Evolutionary conservation across 2,113 vertebrate species (phyloP).

Genomic region (Trogon surrucura): DNA sequence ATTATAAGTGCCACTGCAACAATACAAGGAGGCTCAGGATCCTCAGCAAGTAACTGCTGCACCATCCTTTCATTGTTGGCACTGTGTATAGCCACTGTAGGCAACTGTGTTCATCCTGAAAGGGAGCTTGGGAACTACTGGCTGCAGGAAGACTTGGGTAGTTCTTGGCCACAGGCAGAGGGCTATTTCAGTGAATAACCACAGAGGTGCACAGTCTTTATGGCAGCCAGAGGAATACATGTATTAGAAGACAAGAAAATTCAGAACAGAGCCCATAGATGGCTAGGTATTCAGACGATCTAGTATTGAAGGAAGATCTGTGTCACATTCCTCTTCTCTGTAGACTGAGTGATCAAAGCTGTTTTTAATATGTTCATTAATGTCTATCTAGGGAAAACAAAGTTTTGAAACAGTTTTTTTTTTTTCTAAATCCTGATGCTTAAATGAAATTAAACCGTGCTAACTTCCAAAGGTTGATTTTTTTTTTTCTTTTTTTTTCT

Average conservation of each 20-base stretch:
- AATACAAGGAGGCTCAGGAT: not conserved
- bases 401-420: not conserved
- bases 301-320: not conserved
- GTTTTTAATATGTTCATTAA: not conserved
- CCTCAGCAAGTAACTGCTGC: not conserved
- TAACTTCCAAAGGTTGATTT: not conserved
- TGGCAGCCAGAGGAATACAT: not conserved
- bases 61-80: not conserved
- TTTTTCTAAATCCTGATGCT: not conserved
- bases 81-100: accelerated
- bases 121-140: not conserved
- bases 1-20: not conserved
- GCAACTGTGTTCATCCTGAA: not conserved
- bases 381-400: not conserved
- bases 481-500: not conserved
- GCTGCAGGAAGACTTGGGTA: not conserved
- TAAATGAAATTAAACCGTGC: not conserved
- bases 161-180: not conserved
- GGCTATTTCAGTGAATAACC: not conserved
- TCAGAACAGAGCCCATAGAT: not conserved
- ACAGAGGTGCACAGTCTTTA: not conserved
- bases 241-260: not conserved
- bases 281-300: not conserved
- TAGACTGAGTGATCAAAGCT: not conserved
- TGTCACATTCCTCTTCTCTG: not conserved